Evolutionary conservation across 1,140 invertebrate genomes (phyloP).

Genomic region (Andrena cerasifolii): DNA sequence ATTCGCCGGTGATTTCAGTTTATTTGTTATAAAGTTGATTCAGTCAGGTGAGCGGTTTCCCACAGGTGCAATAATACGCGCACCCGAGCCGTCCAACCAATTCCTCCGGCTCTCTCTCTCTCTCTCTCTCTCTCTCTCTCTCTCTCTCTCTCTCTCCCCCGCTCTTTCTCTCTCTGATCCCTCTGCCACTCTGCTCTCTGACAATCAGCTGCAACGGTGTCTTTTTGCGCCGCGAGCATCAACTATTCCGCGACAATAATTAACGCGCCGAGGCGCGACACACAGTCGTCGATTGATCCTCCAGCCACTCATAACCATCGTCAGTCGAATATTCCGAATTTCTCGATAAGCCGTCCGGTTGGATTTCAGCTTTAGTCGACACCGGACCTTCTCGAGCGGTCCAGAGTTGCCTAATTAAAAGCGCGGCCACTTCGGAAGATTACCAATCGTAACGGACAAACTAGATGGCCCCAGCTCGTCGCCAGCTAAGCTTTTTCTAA

Average conservation of each 20-base stretch:
- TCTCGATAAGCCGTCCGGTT: not conserved
- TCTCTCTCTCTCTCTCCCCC: not conserved
- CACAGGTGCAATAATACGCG: constrained; percentile 47
- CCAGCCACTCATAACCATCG: no score
- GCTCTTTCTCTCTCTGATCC: no score
- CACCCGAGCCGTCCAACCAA: not conserved
- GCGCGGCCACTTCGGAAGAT: not conserved
- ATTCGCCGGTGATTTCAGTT: constrained; percentile 57
- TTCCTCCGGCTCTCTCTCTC: not conserved
- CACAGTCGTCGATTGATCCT: no score
- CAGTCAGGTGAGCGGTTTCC: constrained; percentile 36
- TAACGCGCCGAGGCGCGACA: not conserved
- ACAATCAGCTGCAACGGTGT: no score
- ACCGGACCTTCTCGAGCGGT: constrained; percentile 10
- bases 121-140: not conserved
- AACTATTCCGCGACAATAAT: not conserved
- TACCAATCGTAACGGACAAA: constrained; percentile 28
- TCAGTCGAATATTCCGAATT: not conserved
- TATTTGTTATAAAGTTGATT: constrained; percentile 61
- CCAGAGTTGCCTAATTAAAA: constrained; percentile 27
- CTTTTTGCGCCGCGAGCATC: not conserved
- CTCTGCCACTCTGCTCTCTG: not conserved
- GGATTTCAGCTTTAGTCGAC: constrained; percentile 1
- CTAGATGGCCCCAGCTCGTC: constrained; percentile 39
- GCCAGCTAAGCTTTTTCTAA: constrained; percentile 11